phyloP scores from a whole-genome alignment of 2,888 invertebrate genomes.

The Drosophila helvetica region DNA sequence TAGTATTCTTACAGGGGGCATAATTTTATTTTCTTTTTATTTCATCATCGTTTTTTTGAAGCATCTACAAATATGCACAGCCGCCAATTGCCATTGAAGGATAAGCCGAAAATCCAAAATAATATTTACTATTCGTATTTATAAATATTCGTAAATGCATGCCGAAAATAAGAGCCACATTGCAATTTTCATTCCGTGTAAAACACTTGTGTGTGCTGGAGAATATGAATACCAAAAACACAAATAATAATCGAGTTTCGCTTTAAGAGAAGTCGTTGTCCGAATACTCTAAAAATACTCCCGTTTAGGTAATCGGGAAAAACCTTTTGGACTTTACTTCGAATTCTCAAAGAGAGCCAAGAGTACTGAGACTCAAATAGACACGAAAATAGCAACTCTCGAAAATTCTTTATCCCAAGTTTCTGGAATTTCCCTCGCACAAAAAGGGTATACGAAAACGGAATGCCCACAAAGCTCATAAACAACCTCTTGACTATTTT shows the following conservation, averaged over 20 bases:
- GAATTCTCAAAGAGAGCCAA: too few relatives aligned
- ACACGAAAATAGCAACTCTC: background rate
- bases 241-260: background rate
- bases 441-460: background rate
- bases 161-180: slow-evolving; percentile 19
- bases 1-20: slow-evolving; percentile 20
- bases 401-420: background rate
- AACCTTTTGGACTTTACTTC: too few relatives aligned
- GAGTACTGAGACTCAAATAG: too few relatives aligned
- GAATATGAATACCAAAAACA: slow-evolving; percentile 13
- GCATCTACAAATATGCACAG: slow-evolving; percentile 36
- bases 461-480: background rate
- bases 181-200: slow-evolving; percentile 9
- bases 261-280: background rate
- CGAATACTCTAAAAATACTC: slow-evolving; percentile 1
- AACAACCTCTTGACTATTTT: slow-evolving; percentile 12
- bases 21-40: slow-evolving; percentile 11
- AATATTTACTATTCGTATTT: slow-evolving; percentile 36
- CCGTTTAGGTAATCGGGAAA: background rate
- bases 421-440: background rate
- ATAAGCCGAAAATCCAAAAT: slow-evolving; percentile 21
- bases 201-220: slow-evolving; percentile 41
- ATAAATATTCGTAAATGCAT: slow-evolving; percentile 24
- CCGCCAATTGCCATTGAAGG: slow-evolving; percentile 28
- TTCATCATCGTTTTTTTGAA: slow-evolving; percentile 18